phyloP scores from a whole-genome alignment of 2,113 vertebrate species.

The Hypanus sabinus region DNA sequence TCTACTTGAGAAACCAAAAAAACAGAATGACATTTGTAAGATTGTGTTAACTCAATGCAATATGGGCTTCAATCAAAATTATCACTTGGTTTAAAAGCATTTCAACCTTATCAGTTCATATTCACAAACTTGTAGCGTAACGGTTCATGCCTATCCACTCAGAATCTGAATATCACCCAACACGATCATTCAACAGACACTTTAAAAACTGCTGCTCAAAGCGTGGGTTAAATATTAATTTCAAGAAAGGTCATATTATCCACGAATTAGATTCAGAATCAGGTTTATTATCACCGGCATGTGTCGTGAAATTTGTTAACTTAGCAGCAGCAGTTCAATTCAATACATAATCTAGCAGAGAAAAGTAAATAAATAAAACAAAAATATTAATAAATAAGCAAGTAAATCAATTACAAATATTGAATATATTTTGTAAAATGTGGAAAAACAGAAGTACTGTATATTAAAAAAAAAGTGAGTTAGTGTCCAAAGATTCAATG shows the following conservation, averaged over 20 bases:
- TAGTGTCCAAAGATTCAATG: too few species aligned
- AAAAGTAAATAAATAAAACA: too few species aligned
- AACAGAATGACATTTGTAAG: neutral
- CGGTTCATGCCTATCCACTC: neutral
- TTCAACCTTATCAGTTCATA: neutral
- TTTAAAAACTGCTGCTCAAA: conserved; percentile 1
- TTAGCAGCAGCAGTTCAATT: too few species aligned
- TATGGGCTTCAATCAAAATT: neutral
- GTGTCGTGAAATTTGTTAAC: too few species aligned
- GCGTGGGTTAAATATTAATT: conserved; percentile 3
- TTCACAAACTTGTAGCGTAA: neutral
- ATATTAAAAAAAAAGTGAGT: too few species aligned
- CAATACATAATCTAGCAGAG: too few species aligned
- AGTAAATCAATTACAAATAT: too few species aligned
- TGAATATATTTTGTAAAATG: too few species aligned
- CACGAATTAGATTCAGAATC: too few species aligned
- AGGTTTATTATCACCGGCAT: too few species aligned
- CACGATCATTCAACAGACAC: neutral
- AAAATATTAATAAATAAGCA: too few species aligned
- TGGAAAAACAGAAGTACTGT: too few species aligned
- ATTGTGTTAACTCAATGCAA: neutral
- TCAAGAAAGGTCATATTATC: neutral
- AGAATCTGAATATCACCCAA: conserved; percentile 12
- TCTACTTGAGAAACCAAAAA: neutral
- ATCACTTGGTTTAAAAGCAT: neutral